Percentiles rank a stretch among this genome's conserved stretches.
Evolutionary conservation across 2,888 invertebrate genomes (phyloP).

Genomic region (Spisula subtruncata): DNA sequence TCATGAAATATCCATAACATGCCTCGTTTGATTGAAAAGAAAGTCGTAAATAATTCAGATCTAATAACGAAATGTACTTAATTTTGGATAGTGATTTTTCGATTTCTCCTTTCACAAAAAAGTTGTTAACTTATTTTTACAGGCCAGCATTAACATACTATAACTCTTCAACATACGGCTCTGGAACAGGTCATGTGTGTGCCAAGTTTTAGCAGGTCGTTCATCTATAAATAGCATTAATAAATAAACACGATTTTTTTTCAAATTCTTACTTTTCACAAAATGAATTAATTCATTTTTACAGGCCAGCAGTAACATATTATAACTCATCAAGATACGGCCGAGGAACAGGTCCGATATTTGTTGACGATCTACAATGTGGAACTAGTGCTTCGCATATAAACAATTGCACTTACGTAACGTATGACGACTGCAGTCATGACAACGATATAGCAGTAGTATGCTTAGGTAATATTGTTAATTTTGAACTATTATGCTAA

Average conservation of each 20-base stretch:
- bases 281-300: background rate
- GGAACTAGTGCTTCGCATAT: constrained; percentile 6
- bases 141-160: background rate
- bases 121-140: background rate
- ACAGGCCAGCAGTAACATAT: background rate
- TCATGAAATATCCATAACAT: too few species aligned
- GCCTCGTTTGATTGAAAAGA: too few species aligned
- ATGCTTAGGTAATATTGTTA: constrained; percentile 22
- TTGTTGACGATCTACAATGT: constrained; percentile 37
- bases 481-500: background rate
- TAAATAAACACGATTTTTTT: too few species aligned
- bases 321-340: background rate
- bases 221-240: too few species aligned
- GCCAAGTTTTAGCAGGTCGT: too few species aligned
- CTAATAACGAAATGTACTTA: too few species aligned
- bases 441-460: constrained; percentile 24
- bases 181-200: constrained; percentile 28
- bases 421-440: constrained; percentile 39
- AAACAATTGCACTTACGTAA: constrained; percentile 37
- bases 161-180: background rate
- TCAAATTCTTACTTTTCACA: too few species aligned
- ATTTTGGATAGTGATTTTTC: too few species aligned
- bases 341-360: constrained; percentile 31
- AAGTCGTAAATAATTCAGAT: too few species aligned
- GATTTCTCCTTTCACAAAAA: too few species aligned